These are phyloP conservation scores for Therioaphis trifolii DNA, from an alignment of 2,888 invertebrate genomes.

Conservation along the genomic window DNA sequence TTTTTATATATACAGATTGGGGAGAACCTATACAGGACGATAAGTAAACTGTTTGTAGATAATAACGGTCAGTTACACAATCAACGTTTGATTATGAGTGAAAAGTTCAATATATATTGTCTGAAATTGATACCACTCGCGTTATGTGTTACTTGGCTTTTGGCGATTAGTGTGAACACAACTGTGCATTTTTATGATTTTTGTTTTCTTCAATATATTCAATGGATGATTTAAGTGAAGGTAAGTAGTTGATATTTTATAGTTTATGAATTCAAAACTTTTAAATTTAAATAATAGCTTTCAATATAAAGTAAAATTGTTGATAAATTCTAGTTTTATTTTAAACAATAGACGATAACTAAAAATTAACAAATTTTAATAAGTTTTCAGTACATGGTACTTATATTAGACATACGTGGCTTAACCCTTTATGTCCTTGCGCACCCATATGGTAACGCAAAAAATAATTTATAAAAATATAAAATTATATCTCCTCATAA, in stretches of 20 bases:
- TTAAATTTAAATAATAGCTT: not conserved
- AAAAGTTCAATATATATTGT: not conserved
- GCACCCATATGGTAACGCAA: too few species aligned
- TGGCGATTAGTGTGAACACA: conserved; percentile 1
- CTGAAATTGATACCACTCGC: not conserved
- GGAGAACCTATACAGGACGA: conserved; percentile 6
- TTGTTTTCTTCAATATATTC: too few species aligned
- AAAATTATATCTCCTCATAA: too few species aligned
- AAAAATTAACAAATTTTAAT: conserved; percentile 4
- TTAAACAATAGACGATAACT: conserved; percentile 16
- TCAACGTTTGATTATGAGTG: not conserved
- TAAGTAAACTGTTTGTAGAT: conserved; percentile 18
- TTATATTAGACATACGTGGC: not conserved
- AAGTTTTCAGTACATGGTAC: not conserved
- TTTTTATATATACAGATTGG: too few species aligned
- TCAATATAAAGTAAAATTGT: conserved; percentile 12
- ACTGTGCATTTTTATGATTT: too few species aligned
- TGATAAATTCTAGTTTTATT: conserved; percentile 1
- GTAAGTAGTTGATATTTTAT: not conserved
- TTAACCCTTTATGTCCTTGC: too few species aligned
- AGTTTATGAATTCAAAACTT: not conserved
- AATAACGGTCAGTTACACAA: not conserved
- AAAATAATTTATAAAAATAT: too few species aligned
- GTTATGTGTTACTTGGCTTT: conserved; percentile 1
- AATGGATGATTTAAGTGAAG: not conserved